Conservation (phyloP, 2,797 vertebrate genomes). For the Sandelia bainsii region DNA sequence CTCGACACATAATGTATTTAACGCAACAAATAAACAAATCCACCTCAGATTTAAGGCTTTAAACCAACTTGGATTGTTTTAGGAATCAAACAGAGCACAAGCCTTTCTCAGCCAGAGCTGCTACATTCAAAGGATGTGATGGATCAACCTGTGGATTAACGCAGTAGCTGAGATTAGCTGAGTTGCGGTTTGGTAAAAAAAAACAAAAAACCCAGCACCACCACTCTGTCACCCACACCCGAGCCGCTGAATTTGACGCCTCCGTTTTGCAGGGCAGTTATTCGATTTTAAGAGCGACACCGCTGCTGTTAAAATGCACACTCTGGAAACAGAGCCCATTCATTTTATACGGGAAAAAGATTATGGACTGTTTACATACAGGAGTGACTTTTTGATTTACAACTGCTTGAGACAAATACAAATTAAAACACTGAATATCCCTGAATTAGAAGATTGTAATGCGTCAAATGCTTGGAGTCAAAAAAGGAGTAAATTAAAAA, state of each 20-base stretch:
- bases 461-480: neutral
- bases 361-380: conserved; percentile 60
- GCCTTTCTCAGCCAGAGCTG: conserved; percentile 7
- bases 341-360: conserved; percentile 50
- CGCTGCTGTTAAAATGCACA: conserved; percentile 69
- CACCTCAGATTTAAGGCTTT: conserved; percentile 20
- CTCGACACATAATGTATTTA: neutral
- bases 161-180: conserved; percentile 43
- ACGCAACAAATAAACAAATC: conserved; percentile 7
- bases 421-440: neutral
- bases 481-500: neutral
- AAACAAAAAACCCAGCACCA: conserved; percentile 33
- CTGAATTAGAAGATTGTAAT: neutral
- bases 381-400: conserved; percentile 29
- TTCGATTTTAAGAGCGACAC: conserved; percentile 62
- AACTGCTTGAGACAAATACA: conserved; percentile 54
- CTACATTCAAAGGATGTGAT: conserved; percentile 36
- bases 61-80: conserved; percentile 22
- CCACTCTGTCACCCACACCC: conserved; percentile 34
- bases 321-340: conserved; percentile 51
- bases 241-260: conserved; percentile 78
- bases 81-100: neutral
- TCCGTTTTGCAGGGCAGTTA: conserved; percentile 53
- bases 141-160: conserved; percentile 69
- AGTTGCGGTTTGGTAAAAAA: conserved; percentile 55